A percentile compares a stretch with the other conserved stretches of the same genome.
These are phyloP conservation scores for Atrina japonica DNA, from an alignment of 2,888 invertebrate genomes.

Conservation along the genomic window DNA sequence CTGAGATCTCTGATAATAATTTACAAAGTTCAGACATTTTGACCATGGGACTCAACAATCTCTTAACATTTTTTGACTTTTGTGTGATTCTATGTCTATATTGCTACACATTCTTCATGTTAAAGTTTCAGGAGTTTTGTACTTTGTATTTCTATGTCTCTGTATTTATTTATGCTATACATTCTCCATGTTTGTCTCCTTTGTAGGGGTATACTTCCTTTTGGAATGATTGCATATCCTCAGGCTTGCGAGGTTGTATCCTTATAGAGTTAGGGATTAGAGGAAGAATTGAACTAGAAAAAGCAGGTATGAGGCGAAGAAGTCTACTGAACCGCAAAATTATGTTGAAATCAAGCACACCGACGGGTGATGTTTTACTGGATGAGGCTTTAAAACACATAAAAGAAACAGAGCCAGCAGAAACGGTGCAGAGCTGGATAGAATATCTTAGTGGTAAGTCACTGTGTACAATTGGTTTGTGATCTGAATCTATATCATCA, in stretches of 20 bases:
- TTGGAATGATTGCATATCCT: constrained; percentile 99
- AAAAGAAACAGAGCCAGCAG: constrained; percentile 98
- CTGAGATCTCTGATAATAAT: no score
- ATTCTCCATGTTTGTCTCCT: not conserved
- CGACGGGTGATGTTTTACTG: constrained; percentile 97
- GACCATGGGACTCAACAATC: no score
- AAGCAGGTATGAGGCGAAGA: constrained; percentile 94
- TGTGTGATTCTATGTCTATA: no score
- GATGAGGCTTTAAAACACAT: constrained; percentile 95
- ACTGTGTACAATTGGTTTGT: no score
- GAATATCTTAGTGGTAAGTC: constrained; percentile 97
- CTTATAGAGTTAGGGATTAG: constrained; percentile 97
- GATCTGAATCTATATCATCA: no score
- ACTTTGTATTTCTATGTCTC: no score
- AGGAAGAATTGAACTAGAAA: constrained; percentile 97
- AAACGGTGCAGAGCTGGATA: constrained; percentile 99
- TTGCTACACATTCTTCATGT: not conserved
- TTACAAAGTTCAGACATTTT: no score
- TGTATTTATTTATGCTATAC: no score
- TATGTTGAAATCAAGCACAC: constrained; percentile 88
- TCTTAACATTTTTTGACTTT: no score
- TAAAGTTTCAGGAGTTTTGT: no score
- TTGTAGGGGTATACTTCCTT: constrained; percentile 87
- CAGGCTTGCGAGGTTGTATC: constrained; percentile 98
- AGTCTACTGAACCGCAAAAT: constrained; percentile 93